phyloP scores from a whole-genome alignment of 53 echinoderm and acorn worm species.

The Antedon mediterranea region DNA sequence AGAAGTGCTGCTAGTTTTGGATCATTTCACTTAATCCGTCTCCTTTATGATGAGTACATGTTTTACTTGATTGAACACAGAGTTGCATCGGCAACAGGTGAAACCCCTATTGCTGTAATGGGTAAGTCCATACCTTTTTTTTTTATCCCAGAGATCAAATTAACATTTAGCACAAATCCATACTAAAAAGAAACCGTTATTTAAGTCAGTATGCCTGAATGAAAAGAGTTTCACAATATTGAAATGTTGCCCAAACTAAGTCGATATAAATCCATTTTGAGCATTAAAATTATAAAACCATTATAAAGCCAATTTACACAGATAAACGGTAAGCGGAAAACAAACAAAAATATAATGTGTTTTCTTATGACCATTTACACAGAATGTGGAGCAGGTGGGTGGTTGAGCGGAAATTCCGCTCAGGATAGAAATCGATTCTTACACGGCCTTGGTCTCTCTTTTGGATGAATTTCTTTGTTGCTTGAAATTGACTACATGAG shows the following conservation, averaged over 20 bases:
- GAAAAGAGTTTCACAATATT: no score
- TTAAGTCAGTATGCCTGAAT: not conserved
- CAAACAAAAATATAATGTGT: no score
- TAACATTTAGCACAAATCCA: not conserved
- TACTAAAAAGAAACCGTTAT: not conserved
- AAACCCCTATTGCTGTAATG: conserved; percentile 98
- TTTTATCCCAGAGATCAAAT: not conserved
- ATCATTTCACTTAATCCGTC: conserved; percentile 88
- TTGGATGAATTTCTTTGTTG: no score
- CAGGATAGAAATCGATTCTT: not conserved
- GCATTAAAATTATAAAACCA: no score
- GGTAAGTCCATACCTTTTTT: conserved; percentile 37
- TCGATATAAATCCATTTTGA: no score
- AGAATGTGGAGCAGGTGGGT: no score
- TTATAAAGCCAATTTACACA: no score
- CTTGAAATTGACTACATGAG: no score
- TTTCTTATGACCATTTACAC: no score
- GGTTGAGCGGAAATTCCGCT: no score
- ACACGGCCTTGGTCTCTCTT: not conserved
- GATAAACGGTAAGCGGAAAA: no score
- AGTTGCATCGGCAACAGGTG: conserved; percentile 88
- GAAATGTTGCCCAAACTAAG: no score
- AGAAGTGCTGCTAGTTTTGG: conserved; percentile 99
- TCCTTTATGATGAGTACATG: conserved; percentile 97
- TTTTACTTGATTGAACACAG: conserved; percentile 96